These are phyloP conservation scores for Aphrophora alni DNA, from an alignment of 2,888 invertebrate species.

Conservation along the genomic window DNA sequence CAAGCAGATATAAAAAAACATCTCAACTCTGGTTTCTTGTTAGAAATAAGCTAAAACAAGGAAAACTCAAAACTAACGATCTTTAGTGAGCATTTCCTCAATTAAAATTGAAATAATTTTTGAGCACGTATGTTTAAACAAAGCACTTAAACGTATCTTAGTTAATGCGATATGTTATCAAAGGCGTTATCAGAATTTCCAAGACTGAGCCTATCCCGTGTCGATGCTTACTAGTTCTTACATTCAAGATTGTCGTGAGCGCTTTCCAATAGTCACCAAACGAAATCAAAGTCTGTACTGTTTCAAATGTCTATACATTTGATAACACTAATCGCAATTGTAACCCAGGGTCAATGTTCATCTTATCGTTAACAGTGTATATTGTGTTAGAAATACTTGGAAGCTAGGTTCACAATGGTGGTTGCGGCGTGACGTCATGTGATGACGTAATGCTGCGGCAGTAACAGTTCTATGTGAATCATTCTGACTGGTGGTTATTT, in stretches of 20 bases:
- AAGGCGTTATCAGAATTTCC: background rate
- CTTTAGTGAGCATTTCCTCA: no score
- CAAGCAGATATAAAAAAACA: no score
- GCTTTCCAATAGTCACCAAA: background rate
- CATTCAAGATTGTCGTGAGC: background rate
- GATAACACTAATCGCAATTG: background rate
- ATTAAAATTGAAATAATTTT: background rate
- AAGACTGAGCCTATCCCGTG: background rate
- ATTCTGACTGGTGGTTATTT: slow-evolving; percentile 2
- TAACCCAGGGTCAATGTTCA: background rate
- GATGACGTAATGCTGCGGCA: background rate
- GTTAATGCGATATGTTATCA: background rate
- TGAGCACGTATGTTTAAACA: background rate
- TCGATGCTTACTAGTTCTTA: background rate
- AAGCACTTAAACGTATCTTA: background rate
- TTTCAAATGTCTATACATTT: background rate
- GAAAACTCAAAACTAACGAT: no score
- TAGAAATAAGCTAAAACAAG: no score
- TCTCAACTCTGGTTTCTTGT: no score
- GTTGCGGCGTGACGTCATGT: background rate
- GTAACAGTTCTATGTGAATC: slow-evolving; percentile 1
- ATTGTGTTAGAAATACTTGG: background rate
- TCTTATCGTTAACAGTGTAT: background rate
- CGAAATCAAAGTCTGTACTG: background rate
- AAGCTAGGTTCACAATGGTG: background rate